Conservation (phyloP, 2,113 vertebrate genomes). For the Thalassarche chlororhynchos region DNA sequence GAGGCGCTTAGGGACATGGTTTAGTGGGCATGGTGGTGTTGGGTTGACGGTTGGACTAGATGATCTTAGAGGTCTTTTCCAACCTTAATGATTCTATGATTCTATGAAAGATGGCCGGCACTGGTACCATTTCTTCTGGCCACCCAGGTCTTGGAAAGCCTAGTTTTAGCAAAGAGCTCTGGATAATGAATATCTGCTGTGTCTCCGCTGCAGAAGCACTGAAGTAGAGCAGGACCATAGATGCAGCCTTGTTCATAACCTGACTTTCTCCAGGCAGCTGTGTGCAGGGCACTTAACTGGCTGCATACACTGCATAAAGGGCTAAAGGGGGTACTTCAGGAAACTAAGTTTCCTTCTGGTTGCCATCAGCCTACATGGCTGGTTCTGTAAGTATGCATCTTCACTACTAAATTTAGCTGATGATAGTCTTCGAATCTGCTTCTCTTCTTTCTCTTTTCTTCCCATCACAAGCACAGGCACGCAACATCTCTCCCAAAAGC, state of each 20-base stretch:
- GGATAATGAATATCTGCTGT: background rate
- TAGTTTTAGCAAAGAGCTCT: background rate
- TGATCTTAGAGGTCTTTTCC: no score
- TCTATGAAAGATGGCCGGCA: background rate
- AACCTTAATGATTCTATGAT: no score
- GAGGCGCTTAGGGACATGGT: no score
- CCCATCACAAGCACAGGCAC: background rate
- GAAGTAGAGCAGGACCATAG: background rate
- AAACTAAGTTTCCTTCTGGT: background rate
- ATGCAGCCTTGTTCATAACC: rapidly evolving
- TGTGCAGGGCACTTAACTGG: background rate
- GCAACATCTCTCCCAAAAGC: background rate
- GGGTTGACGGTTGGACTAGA: no score
- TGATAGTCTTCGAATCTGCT: background rate
- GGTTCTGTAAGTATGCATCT: background rate
- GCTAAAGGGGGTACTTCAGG: background rate
- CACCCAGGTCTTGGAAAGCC: background rate
- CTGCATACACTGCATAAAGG: background rate
- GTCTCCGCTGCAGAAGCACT: background rate
- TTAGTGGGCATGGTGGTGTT: no score
- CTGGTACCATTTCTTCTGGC: background rate
- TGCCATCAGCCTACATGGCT: background rate
- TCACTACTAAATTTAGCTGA: background rate
- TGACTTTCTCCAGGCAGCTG: background rate
- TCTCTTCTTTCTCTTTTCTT: background rate